phyloP scores from a whole-genome alignment of 2,797 vertebrate species.

The Chelon labrosus region DNA sequence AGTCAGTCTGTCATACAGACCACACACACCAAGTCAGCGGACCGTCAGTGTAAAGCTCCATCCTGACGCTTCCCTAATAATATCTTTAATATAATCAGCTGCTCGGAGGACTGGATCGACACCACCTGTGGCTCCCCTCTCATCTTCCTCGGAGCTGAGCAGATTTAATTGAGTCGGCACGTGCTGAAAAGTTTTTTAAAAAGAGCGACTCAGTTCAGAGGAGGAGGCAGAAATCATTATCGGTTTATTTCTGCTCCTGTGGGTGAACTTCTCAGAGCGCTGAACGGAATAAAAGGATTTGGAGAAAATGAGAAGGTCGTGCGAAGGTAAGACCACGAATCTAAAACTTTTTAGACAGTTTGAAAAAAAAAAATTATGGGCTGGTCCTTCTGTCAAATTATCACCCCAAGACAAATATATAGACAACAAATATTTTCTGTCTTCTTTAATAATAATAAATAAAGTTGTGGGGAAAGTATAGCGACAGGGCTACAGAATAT shows the following conservation, averaged over 20 bases:
- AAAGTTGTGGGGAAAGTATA: not conserved
- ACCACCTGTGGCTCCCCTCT: slow-evolving; percentile 37
- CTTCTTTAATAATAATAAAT: not conserved
- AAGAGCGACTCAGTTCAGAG: slow-evolving; percentile 16
- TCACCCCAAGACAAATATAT: not conserved
- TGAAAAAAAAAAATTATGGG: not conserved
- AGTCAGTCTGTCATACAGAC: slow-evolving; percentile 80
- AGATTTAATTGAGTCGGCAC: slow-evolving; percentile 11
- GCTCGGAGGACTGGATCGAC: not conserved
- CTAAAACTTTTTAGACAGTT: slow-evolving; percentile 1
- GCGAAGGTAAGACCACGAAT: slow-evolving; percentile 70
- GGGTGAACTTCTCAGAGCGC: slow-evolving; percentile 50
- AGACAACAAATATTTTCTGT: too few relatives aligned
- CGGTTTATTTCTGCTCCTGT: slow-evolving; percentile 30
- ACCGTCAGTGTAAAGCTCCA: slow-evolving; percentile 59
- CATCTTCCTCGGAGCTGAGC: slow-evolving; percentile 7
- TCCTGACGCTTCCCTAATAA: slow-evolving; percentile 14
- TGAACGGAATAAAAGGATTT: slow-evolving; percentile 57
- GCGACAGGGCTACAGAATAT: not conserved
- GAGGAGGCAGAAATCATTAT: slow-evolving; percentile 21
- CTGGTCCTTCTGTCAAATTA: not conserved
- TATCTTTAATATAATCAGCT: not conserved
- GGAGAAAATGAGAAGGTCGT: slow-evolving; percentile 71
- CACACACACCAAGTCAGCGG: slow-evolving; percentile 74
- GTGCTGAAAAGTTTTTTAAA: not conserved